Evolutionary conservation across 1,140 invertebrate species (phyloP).

Genomic region (Tetranychus cinnabarinus): DNA sequence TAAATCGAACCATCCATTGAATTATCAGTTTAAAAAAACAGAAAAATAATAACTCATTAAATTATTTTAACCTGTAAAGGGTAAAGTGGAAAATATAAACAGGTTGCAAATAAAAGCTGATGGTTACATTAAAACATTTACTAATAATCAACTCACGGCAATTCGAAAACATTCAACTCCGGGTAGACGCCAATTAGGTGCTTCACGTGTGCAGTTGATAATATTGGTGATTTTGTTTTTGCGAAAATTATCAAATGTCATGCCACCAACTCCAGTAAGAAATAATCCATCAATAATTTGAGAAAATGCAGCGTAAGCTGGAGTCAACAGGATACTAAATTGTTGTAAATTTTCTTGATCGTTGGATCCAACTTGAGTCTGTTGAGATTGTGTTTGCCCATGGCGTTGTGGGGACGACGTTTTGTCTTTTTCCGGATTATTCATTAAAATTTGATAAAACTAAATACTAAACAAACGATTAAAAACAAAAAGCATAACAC

Average conservation of each 20-base stretch:
- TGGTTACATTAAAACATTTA: too few relatives aligned
- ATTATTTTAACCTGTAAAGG: not conserved
- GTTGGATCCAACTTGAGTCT: too few relatives aligned
- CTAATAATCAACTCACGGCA: not conserved
- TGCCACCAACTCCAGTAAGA: conserved; percentile 3
- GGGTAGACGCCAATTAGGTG: not conserved
- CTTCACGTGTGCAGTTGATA: conserved; percentile 2
- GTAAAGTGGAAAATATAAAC: not conserved
- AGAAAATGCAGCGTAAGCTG: not conserved
- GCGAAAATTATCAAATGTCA: conserved; percentile 4
- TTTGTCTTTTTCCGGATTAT: too few relatives aligned
- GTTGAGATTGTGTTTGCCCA: too few relatives aligned
- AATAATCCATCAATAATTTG: conserved; percentile 2
- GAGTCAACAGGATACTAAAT: not conserved
- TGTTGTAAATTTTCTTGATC: not conserved
- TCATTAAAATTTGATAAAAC: too few relatives aligned
- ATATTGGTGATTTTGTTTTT: conserved; percentile 1
- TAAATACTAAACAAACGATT: too few relatives aligned
- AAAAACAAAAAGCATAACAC: too few relatives aligned
- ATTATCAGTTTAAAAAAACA: not conserved
- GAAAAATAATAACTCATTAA: not conserved
- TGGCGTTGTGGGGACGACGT: too few relatives aligned
- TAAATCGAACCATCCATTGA: not conserved
- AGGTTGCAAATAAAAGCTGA: too few relatives aligned
- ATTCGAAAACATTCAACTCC: conserved; percentile 3